Percentiles rank a stretch among this genome's conserved stretches.
Conservation (phyloP, 2,113 vertebrate species). For the Cranoglanis bouderius region DNA sequence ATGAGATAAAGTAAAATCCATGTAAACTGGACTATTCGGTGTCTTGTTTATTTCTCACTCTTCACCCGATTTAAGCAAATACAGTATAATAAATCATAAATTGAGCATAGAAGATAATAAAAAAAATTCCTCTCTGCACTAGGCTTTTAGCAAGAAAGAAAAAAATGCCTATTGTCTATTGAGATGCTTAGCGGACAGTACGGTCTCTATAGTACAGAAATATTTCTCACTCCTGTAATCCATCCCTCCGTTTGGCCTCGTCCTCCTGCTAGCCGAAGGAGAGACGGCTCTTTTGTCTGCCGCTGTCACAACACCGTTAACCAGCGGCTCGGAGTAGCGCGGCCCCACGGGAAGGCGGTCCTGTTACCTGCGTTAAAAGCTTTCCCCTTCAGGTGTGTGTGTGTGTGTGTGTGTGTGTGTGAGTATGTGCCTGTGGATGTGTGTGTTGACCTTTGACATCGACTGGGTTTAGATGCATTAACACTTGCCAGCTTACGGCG, state of each 20-base stretch:
- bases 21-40: too few relatives aligned
- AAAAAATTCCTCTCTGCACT: background rate
- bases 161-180: background rate
- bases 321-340: constrained; percentile 27
- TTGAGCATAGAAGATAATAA: background rate
- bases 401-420: constrained; percentile 33
- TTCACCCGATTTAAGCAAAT: background rate
- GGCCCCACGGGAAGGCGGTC: constrained; percentile 37
- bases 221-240: constrained; percentile 43
- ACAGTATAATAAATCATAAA: background rate
- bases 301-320: constrained; percentile 54
- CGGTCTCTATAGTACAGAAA: constrained; percentile 9
- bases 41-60: background rate
- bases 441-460: constrained; percentile 53
- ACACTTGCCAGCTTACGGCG: constrained; percentile 35
- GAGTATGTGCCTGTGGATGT: constrained; percentile 27
- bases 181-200: background rate
- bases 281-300: constrained; percentile 43
- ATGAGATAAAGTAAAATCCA: background rate
- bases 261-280: constrained; percentile 34
- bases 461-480: constrained; percentile 40
- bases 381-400: constrained; percentile 46
- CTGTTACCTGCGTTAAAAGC: constrained; percentile 50
- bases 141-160: background rate
- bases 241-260: constrained; percentile 36